Evolutionary conservation across 2,113 vertebrate species (phyloP), one percentile per base, ranked within the genome.

Genomic region (Myotis lucifugus): DNA sequence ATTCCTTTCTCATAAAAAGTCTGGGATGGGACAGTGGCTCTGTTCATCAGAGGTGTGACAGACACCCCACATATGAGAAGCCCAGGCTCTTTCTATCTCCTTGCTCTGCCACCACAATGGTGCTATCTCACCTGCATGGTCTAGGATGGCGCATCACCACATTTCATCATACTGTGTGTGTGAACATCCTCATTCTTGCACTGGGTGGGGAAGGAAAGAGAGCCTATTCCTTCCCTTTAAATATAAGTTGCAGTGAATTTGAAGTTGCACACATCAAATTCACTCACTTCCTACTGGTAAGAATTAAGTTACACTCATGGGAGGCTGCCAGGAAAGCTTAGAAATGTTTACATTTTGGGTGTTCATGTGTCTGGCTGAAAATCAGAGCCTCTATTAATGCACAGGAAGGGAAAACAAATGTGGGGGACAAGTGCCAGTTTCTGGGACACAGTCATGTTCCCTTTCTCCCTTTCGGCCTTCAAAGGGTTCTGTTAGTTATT

Each of bases 221-320:
- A n/a, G 17, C 21, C 48, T 48, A 10, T 23, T 66, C 19, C 59
- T 83, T 74, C 66, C 42, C 37, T 67, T 18, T 88, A 46, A 79
- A 27, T 37, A 0, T 2, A 69, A 74, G 66, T 73, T 21, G 59
- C 59, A 61, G 25, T 61, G 25, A 27, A 61, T 61, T 32, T 50
- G 21, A 79, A 87, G 50, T 85, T 48, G 32, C 1, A n/a, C 8
- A 69, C 3, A 37, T 84, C 72, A 73, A 3, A 54, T 67, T 61
- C 37, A 54, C 17, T 85, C 42, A 61, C 13, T 78, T 6, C 8
- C 56, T 27, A n/a, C 0, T 88, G 42, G 46, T 10, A 61, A 88
- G 78, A 94, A 90, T 79, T 79, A 46, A 84, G 69, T 73, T 85
- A 72, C 13, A 27, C 21, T 32, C 29, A 42, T 8, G 54, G 14